phyloP scores from a whole-genome alignment of 2,113 vertebrate species.

The Limanda limanda region DNA sequence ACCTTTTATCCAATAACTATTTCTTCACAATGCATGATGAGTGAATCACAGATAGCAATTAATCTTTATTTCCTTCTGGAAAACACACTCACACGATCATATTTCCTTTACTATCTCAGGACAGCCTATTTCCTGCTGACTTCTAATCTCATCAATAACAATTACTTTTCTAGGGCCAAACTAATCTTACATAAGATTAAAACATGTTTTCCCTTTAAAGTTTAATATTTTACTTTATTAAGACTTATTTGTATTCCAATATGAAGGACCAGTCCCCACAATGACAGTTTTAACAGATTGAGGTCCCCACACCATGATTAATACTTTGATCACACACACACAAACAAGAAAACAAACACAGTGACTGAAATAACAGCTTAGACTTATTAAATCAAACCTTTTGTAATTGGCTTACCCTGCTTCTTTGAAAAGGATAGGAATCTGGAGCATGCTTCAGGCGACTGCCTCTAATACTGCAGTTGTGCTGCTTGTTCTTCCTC shows the following conservation, averaged over 20 bases:
- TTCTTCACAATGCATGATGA: no score
- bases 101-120: no score
- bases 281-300: not conserved
- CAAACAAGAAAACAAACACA: slow-evolving; percentile 34
- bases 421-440: slow-evolving; percentile 44
- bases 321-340: not conserved
- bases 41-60: no score
- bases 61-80: no score
- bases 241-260: no score
- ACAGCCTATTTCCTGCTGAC: no score
- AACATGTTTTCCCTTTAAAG: not conserved
- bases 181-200: not conserved
- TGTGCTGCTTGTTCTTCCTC: slow-evolving; percentile 13
- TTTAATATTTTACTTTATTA: not conserved
- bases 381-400: slow-evolving; percentile 58
- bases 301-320: not conserved
- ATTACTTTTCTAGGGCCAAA: not conserved
- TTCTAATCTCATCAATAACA: no score
- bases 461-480: slow-evolving; percentile 31
- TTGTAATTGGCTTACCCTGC: slow-evolving; percentile 59
- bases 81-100: no score
- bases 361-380: slow-evolving; percentile 49
- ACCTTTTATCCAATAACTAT: no score
- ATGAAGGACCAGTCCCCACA: not conserved
- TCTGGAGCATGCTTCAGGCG: slow-evolving; percentile 24